phyloP scores from a whole-genome alignment of 2,888 invertebrate genomes.

The Metopia argyrocephala region DNA sequence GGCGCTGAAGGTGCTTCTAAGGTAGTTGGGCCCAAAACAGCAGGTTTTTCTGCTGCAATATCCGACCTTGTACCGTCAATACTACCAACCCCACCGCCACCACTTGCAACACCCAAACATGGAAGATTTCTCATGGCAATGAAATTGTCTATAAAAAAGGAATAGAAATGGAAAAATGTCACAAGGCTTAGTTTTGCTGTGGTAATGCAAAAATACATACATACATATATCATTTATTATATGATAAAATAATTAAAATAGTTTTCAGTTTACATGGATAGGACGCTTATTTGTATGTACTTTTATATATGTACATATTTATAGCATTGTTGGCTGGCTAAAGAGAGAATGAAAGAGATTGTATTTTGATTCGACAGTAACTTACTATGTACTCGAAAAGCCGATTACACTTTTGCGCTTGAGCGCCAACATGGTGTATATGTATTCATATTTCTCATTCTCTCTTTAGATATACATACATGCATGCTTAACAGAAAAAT shows the following conservation, averaged over 20 bases:
- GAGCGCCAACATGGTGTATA: no score
- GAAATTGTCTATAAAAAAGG: conserved; percentile 77
- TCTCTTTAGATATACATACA: no score
- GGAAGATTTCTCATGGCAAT: conserved; percentile 78
- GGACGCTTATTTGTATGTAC: no score
- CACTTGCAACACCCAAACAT: conserved; percentile 72
- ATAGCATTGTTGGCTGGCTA: no score
- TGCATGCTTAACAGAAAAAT: no score
- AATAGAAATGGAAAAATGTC: conserved; percentile 56
- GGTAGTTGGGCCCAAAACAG: conserved; percentile 72
- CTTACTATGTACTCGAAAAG: no score
- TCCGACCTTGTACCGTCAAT: conserved; percentile 64
- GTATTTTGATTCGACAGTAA: no score
- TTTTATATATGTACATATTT: no score
- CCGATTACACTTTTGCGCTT: no score
- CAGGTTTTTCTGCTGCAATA: conserved; percentile 65
- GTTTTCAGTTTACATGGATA: neutral
- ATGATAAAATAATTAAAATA: conserved; percentile 17
- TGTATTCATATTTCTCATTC: no score
- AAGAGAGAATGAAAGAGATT: no score
- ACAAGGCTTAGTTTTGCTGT: conserved; percentile 41
- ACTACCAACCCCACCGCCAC: conserved; percentile 67
- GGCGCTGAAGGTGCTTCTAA: conserved; percentile 72
- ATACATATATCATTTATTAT: conserved; percentile 21
- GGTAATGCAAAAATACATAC: conserved; percentile 9